These are phyloP conservation scores for Jacana jacana DNA, from an alignment of 2,113 vertebrate species.

Conservation along the genomic window DNA sequence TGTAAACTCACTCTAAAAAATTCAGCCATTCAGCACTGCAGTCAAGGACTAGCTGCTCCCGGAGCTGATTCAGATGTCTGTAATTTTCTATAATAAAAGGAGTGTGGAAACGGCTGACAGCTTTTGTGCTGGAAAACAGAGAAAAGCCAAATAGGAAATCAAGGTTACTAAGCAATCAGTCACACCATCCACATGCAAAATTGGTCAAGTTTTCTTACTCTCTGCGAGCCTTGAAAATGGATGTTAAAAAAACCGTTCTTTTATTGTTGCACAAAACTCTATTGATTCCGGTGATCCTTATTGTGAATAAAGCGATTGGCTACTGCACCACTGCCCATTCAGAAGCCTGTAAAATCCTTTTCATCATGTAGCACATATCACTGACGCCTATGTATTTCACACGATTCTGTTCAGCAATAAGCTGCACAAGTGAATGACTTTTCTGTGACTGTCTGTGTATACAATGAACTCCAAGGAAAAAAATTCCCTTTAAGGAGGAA, in stretches of 20 bases:
- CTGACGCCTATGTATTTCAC: background rate
- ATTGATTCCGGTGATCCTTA: background rate
- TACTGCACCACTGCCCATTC: background rate
- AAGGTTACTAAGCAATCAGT: slow-evolving; percentile 69
- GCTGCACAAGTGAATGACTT: background rate
- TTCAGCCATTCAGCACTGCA: slow-evolving; percentile 85
- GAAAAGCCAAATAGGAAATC: slow-evolving; percentile 57
- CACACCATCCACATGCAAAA: slow-evolving; percentile 44
- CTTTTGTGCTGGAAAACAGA: slow-evolving; percentile 83
- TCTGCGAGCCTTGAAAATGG: slow-evolving; percentile 2
- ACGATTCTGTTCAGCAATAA: background rate
- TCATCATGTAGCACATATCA: background rate
- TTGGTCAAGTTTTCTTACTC: slow-evolving; percentile 32
- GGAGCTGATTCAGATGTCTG: slow-evolving; percentile 85
- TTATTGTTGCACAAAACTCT: background rate
- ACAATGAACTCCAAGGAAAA: background rate
- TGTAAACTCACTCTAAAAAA: slow-evolving; percentile 89
- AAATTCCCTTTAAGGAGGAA: background rate
- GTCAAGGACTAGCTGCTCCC: slow-evolving; percentile 91
- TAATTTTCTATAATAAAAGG: slow-evolving; percentile 87
- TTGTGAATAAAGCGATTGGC: background rate
- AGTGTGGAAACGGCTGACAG: slow-evolving; percentile 91
- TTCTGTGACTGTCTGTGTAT: background rate
- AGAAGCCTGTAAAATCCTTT: background rate
- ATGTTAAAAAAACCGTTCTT: background rate